Percentiles rank a stretch among this genome's conserved stretches.
phyloP scores from a whole-genome alignment of 1,140 invertebrate species.

The Drosophila subpulchrella region DNA sequence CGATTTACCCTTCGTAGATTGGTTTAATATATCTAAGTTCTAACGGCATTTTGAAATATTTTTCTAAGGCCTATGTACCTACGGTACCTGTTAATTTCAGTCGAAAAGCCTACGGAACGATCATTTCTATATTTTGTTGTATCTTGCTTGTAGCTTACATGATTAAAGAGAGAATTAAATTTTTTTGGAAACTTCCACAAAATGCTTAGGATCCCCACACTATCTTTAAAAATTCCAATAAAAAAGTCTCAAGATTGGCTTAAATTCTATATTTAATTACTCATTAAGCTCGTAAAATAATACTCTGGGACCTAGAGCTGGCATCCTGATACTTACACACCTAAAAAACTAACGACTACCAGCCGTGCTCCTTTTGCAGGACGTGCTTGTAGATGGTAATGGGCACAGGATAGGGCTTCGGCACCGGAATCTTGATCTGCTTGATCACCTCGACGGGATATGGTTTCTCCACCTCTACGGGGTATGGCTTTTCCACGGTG shows the following conservation, averaged over 20 bases:
- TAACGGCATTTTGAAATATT: no score
- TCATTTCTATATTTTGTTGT: background rate
- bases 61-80: no score
- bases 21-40: background rate
- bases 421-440: conserved; percentile 90
- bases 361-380: conserved; percentile 88
- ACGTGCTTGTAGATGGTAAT: conserved; percentile 93
- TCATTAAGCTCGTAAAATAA: conserved; percentile 4
- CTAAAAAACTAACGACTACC: conserved; percentile 23
- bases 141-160: no score
- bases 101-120: no score
- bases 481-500: conserved; percentile 90
- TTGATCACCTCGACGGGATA: conserved; percentile 92
- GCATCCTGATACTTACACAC: conserved; percentile 11
- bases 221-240: background rate
- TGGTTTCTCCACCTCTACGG: conserved; percentile 91
- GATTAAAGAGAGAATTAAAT: no score
- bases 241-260: background rate
- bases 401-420: conserved; percentile 91
- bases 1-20: no score
- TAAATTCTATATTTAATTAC: conserved; percentile 28
- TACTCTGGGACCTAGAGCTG: conserved; percentile 4
- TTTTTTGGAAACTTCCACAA: no score
- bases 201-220: no score
- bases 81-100: no score